Evolutionary conservation across 2,113 vertebrate genomes (phyloP), one percentile per base, ranked within the genome.

Genomic region (Bufo gargarizans): DNA sequence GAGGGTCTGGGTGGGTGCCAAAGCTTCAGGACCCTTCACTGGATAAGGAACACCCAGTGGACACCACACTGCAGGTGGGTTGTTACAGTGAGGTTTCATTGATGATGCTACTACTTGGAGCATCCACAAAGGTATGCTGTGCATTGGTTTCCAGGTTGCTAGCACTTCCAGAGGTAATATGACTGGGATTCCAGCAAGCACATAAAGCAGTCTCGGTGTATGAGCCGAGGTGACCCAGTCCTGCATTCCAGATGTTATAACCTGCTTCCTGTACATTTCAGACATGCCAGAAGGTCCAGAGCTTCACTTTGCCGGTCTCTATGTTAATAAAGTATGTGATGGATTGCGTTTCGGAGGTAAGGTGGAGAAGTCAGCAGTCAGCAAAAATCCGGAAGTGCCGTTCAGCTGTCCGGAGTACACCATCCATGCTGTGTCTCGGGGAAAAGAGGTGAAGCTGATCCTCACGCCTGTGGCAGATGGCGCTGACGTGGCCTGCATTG

Each of bases 241-340:
- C 10, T 55, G 56, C 3, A 59, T 59, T 3, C 6, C 56, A 59
- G 2, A 10, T 22, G 1, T 12, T 6, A 33, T 12, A 71, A 11
- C 10, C n/a, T 58, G 12, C 22, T 6, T 22, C 22, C 11, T 22
- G 43, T 77, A n/a, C 10, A 14, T 82, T 59, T 49, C 17, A 76
- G 77, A 90, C 43, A 99, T 99, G 97, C 98, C 98, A 0, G 97
- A 99, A 90, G 95, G 97, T 63, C 97, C 98, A 0, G 98, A 99
- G 91, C 94, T 99, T 61, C 95, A 97, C 88, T 82, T 97, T 82
- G 95, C 97, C 89, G 96, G 95, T 83, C 91, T 91, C 45, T 98
- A 94, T 72, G 96, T 99, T 56, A 99, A 98, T 86, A 89, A 58
- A 20, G 74, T 85, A 0, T 98, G 98, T 56, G 9, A 84, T 0